Evolutionary conservation across 92 coral and sea anemone genomes (phyloP), one percentile per base, ranked within the genome.

Genomic region (Epizoanthus illoricatus): DNA sequence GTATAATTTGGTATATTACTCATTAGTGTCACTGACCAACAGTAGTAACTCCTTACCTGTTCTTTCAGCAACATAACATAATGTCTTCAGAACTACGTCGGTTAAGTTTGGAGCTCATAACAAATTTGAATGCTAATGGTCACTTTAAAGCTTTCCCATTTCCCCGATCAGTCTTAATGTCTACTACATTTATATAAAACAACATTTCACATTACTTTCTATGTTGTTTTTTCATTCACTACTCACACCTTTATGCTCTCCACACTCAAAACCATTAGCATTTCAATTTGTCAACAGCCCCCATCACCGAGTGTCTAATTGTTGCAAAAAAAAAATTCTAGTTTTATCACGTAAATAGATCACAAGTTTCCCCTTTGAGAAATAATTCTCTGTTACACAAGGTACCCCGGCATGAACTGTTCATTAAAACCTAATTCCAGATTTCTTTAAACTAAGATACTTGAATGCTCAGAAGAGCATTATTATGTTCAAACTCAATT

Each of bases 381-480:
- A 20, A 42, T 45, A 78, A 1, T 62, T 78, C 16, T 63, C 23
- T 63, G 71, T 45, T 15, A 21, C 24, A 63, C 52, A 78, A 20
- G 49, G 21, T 74, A 74, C 17, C 62, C 20, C 42, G 12, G n/a
- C 82, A 63, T 19, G 28, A 63, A 17, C 59, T 45, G 23, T 42
- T 43, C 72, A 78, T 66, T 19, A 78, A 36, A 45, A 78, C 76
- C 47, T 19, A 41, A 78, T 78, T 78, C 58, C 49, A 62, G 47
- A 78, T 62, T 41, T 78, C 70, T 62, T 52, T 63, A 62, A 62
- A 43, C 61, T 63, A 78, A 11, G 42, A 43, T 45, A 59, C 80
- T 41, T 62, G 52, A 78, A 62, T 63, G 71, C 56, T 47, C 57
- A 42, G 43, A 57, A 78, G 59, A 63, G 65, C 65, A 63, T 78